Base-by-base conservation (phyloP, 2,113 vertebrate genomes). In the Mustelus asterias region DNA sequence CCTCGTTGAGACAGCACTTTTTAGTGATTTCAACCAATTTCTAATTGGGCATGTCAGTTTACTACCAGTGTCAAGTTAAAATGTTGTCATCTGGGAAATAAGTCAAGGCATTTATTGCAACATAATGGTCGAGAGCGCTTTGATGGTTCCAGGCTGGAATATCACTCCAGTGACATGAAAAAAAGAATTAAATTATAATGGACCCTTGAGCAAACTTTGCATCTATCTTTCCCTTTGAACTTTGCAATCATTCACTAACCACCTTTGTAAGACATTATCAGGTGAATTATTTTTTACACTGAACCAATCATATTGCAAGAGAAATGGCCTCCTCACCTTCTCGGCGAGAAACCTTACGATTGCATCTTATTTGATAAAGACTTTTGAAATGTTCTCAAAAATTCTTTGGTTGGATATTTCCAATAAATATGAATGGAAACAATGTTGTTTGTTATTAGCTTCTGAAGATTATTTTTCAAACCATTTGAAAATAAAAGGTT, bases 131-230 rank as follows among this genome's bases (percentile, higher is more conserved):
- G 18, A 29, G 6, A 72, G 69, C 3, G 13, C 13, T n/a, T 95
- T 54, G 9, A 95, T 54, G 44, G 44, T 44, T 33, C 41, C 69
- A 13, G 26, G 67, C 69, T 11, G 48, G 69, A 95, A 33, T 95
- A 95, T 72, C 41, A 95, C 13, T 72, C 24, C 44, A 24, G 3
- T 48, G 94, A 48, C 24, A 95, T 0, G 1, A 95, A 72, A 72
- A 95, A 93, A 37, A 72, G 11, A 54, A 44, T 14, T 76, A 22
- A 76, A 72, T 93, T 95, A 95, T 72, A 95, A 76, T 90, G 88
- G 44, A 67, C n/a, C 67, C 41, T 33, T 94, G 29, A 70, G 20
- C 44, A 72, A 33, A 33, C 26, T 76, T 95, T 95, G 41, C 3
- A 72, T 29, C 20, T 94, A 37, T 72, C 67, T 70, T 44, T 67